These are phyloP conservation scores for Chelonus insularis DNA, from an alignment of 1,140 invertebrate species.

Conservation along the genomic window DNA sequence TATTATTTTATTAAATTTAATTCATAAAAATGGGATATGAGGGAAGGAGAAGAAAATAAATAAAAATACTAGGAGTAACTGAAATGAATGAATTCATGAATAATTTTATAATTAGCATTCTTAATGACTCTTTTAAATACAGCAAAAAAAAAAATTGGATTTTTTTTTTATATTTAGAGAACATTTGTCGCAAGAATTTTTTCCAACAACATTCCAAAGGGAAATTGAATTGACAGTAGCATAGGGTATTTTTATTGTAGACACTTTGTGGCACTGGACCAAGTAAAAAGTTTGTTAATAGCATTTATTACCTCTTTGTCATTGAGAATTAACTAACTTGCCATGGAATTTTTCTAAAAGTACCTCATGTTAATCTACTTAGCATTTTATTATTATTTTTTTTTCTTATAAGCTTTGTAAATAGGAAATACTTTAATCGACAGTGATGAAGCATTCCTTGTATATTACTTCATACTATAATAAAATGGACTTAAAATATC, in stretches of 20 bases:
- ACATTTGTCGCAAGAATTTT: too few species aligned
- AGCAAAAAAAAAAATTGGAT: too few species aligned
- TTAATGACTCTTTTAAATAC: too few species aligned
- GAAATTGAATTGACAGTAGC: constrained; percentile 13
- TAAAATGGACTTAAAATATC: neutral
- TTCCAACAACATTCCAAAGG: too few species aligned
- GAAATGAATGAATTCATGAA: too few species aligned
- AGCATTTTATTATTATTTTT: neutral
- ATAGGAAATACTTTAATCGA: too few species aligned
- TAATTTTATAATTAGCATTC: too few species aligned
- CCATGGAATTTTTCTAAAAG: constrained; percentile 9
- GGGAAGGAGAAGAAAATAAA: too few species aligned
- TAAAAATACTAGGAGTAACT: too few species aligned
- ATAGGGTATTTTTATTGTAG: constrained; percentile 6
- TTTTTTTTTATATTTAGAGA: too few species aligned
- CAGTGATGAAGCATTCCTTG: neutral
- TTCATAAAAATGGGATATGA: too few species aligned
- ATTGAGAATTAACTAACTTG: constrained; percentile 19
- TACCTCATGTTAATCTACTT: neutral
- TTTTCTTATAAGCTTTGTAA: neutral
- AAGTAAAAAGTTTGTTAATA: constrained; percentile 30
- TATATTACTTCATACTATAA: neutral
- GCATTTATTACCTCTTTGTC: constrained; percentile 29
- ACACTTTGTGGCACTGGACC: constrained; percentile 13
- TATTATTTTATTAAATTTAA: too few species aligned